These are phyloP conservation scores for Heterochromis multidens DNA, from an alignment of 2,113 vertebrate species.

Conservation along the genomic window DNA sequence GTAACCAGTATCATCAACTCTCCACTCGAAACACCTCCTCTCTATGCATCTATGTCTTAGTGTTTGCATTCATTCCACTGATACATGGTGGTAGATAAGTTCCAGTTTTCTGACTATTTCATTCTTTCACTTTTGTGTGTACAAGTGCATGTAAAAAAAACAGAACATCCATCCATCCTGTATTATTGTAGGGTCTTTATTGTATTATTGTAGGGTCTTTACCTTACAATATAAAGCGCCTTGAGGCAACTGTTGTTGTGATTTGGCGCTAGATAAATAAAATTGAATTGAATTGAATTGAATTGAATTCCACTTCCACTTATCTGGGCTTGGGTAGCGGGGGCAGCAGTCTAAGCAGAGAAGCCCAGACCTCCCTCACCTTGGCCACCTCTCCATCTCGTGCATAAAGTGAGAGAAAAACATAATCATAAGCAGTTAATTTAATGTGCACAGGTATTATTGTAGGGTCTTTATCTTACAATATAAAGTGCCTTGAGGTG, in stretches of 20 bases:
- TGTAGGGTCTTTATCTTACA: too few relatives aligned
- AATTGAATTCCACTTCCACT: too few relatives aligned
- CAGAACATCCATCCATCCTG: too few relatives aligned
- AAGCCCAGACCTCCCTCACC: background rate
- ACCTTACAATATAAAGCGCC: too few relatives aligned
- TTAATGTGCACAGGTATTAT: too few relatives aligned
- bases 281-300: too few relatives aligned
- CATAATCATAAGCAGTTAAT: background rate
- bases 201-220: too few relatives aligned
- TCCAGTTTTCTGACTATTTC: background rate
- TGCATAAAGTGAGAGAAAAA: background rate
- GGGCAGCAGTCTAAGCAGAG: background rate
- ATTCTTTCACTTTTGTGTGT: background rate
- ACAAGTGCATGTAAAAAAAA: background rate
- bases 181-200: too few relatives aligned
- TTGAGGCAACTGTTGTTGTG: too few relatives aligned
- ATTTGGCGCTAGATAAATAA: too few relatives aligned
- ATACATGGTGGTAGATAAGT: background rate
- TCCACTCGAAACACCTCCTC: background rate
- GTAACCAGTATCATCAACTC: background rate
- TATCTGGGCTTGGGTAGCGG: background rate
- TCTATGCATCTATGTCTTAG: background rate
- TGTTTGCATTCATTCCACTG: background rate
- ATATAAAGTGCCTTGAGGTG: too few relatives aligned
- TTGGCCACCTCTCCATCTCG: rapidly evolving